Evolutionary conservation across 1,140 invertebrate genomes (phyloP), one percentile per base, ranked within the genome.

Genomic region (Bombus polaris): DNA sequence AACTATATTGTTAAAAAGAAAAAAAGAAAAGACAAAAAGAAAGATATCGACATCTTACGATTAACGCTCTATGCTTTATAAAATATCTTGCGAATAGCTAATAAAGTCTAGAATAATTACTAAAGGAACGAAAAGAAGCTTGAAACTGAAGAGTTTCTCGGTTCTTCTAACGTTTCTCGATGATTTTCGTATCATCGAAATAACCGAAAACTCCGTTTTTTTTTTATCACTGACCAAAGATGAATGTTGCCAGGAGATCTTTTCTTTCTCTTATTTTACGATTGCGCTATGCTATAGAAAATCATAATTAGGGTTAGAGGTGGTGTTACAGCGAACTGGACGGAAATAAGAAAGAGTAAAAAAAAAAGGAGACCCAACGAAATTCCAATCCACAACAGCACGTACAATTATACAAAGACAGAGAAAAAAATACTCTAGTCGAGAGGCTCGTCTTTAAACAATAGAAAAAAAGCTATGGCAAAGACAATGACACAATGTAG

Each of bases 181-280:
- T n/a, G 59, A 62, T 62, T 28, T 5, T 62, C 59, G 3, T 13
- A 66, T 3, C 37, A 42, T 28, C 75, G 13, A 44, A 65, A 25
- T 13, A 35, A 62, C 62, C 8, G 37, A 35, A 73, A 62, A 73
- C 59, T 42, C 53, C 37, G 57, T 39, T 37, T 47, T 62, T 79
- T 62, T 79, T 62, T 79, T 84, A 84, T 84, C 83, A 84, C 68
- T 84, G 83, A 84, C 83, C 83, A 84, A 84, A 84, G 83, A 71
- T 84, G 83, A 84, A 84, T 84, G 66, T 57, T 84, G 76, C 53
- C 83, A 59, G 66, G 35, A 71, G 66, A 72, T 59, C 25, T 13
- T 35, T 57, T 25, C 32, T 42, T 42, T 78, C 42, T 44, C 37
- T 47, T 42, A 44, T 32, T 44, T 44, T 66, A 32, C n/a, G 42